Conservation (phyloP, 1,140 invertebrate species). For the Chironomus tepperi region DNA sequence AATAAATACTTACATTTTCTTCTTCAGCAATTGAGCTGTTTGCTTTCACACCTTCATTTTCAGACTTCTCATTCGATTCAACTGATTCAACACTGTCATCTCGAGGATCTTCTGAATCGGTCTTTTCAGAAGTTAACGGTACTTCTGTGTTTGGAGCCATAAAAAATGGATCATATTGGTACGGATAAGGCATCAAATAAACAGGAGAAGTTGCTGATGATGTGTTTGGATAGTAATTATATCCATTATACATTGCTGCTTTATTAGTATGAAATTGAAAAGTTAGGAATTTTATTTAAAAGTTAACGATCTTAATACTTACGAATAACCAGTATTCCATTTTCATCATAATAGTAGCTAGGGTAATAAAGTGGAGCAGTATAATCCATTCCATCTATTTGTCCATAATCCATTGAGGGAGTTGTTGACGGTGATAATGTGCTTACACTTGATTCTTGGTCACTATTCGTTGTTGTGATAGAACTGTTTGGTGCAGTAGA, state of each 20-base stretch:
- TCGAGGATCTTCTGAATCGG: not conserved
- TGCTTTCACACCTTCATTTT: not conserved
- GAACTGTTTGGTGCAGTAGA: not conserved
- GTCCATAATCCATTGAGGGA: conserved; percentile 16
- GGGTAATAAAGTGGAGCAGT: not conserved
- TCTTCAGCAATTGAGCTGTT: not conserved
- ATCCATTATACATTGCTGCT: conserved; percentile 1
- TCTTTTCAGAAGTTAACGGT: not conserved
- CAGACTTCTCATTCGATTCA: not conserved
- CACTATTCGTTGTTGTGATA: not conserved
- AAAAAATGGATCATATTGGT: conserved; percentile 16
- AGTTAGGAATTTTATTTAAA: too few relatives aligned
- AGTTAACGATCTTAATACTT: too few relatives aligned
- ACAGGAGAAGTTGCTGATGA: not conserved
- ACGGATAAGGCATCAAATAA: conserved; percentile 12
- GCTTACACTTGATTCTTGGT: not conserved
- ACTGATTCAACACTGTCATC: not conserved
- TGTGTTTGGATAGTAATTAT: not conserved
- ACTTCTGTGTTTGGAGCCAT: not conserved
- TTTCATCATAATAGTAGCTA: not conserved
- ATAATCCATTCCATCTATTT: not conserved
- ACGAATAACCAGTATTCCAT: conserved; percentile 4
- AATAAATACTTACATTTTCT: not conserved
- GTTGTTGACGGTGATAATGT: conserved; percentile 29
- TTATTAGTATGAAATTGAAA: not conserved